Percentiles rank a stretch among this genome's conserved stretches.
Evolutionary conservation across 1,140 invertebrate species (phyloP).

Genomic region (Leptoteleia sp.): DNA sequence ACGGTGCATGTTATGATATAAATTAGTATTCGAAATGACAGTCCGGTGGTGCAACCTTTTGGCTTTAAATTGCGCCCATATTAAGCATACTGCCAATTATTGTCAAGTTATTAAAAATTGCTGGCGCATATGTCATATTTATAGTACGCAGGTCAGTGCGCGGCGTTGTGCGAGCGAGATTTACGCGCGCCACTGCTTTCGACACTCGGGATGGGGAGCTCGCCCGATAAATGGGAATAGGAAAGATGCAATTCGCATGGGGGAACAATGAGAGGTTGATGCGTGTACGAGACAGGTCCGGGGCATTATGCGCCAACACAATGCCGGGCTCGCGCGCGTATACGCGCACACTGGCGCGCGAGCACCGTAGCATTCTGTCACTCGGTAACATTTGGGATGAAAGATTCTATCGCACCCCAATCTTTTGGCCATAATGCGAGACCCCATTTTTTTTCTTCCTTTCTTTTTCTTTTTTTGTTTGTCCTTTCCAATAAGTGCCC

Average conservation of each 20-base stretch:
- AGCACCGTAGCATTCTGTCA: slow-evolving; percentile 74
- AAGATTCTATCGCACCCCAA: slow-evolving; percentile 62
- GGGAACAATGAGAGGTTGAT: slow-evolving; percentile 75
- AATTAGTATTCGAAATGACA: too few species aligned
- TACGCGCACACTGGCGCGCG: slow-evolving; percentile 45
- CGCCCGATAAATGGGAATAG: slow-evolving; percentile 64
- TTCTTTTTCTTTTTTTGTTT: too few species aligned
- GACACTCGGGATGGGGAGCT: slow-evolving; percentile 69
- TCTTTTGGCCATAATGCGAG: slow-evolving; percentile 34
- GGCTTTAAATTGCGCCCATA: too few species aligned
- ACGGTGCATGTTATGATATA: too few species aligned
- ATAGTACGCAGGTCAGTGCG: slow-evolving; percentile 37
- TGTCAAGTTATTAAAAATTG: slow-evolving; percentile 33
- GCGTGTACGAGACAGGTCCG: slow-evolving; percentile 76
- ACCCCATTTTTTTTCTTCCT: slow-evolving; percentile 31
- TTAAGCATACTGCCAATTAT: too few species aligned
- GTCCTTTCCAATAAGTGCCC: too few species aligned
- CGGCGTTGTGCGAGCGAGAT: slow-evolving; percentile 52
- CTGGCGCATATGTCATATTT: slow-evolving; percentile 51
- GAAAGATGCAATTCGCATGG: slow-evolving; percentile 72
- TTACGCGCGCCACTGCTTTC: slow-evolving; percentile 64
- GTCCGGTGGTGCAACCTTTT: too few species aligned
- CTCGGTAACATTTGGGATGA: slow-evolving; percentile 62
- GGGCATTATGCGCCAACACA: slow-evolving; percentile 71
- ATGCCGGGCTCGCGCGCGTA: slow-evolving; percentile 51